Conservation (phyloP, 2,797 vertebrate species). For the Chelidonichthys spinosus region DNA sequence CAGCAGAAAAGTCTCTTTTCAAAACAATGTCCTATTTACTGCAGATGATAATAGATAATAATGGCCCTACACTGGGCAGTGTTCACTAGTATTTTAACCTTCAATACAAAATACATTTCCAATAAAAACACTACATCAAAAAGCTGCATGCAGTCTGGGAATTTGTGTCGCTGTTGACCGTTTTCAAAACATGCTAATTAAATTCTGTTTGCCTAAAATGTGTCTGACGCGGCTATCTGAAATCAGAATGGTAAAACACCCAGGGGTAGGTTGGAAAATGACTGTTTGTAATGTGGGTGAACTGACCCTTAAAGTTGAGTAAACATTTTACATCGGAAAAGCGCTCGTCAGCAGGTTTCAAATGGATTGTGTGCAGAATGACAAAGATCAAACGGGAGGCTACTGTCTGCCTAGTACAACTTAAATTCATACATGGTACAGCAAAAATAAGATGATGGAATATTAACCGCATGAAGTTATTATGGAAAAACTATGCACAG, state of each 20-base stretch:
- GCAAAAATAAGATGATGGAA: background rate
- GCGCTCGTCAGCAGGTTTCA: slow-evolving; percentile 6
- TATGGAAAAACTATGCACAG: slow-evolving; percentile 1
- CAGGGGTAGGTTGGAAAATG: background rate
- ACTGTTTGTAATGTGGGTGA: slow-evolving; percentile 15
- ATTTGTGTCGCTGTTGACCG: background rate
- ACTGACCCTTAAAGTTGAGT: background rate
- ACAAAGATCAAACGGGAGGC: background rate
- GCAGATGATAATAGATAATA: background rate
- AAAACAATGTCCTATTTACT: background rate
- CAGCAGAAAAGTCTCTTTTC: background rate
- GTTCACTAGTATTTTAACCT: background rate
- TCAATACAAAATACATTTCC: slow-evolving; percentile 1
- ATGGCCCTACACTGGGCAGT: background rate
- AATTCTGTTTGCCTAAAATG: background rate
- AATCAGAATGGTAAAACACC: slow-evolving; percentile 15
- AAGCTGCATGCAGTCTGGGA: background rate
- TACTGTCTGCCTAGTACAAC: background rate
- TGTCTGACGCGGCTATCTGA: background rate
- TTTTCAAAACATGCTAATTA: background rate
- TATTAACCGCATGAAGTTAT: background rate
- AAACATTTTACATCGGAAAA: background rate
- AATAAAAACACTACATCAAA: background rate
- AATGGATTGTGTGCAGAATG: background rate
- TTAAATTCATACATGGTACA: background rate